Evolutionary conservation across 2,888 invertebrate genomes (phyloP).

Genomic region (Leptarthrus brevirostris): DNA sequence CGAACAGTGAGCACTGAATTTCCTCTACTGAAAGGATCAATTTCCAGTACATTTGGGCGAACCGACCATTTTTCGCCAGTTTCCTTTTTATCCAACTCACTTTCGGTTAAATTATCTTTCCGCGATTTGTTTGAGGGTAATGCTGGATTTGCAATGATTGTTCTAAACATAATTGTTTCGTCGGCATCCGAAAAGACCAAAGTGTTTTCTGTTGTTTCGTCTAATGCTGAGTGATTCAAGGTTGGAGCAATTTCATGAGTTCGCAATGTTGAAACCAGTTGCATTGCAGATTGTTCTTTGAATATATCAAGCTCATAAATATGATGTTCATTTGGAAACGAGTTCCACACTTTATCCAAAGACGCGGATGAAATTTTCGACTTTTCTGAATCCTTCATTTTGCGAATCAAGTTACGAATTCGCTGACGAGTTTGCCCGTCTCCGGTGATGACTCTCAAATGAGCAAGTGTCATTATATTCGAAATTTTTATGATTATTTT

Average conservation of each 20-base stretch:
- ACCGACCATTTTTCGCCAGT: conserved; percentile 61
- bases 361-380: conserved; percentile 58
- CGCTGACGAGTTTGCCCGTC: conserved; percentile 69
- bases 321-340: conserved; percentile 60
- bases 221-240: conserved; percentile 62
- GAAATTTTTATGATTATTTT: too few relatives aligned
- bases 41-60: conserved; percentile 58
- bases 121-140: conserved; percentile 50
- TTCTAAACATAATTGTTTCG: conserved; percentile 65
- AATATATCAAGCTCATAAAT: conserved; percentile 59
- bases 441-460: conserved; percentile 68
- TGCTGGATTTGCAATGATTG: conserved; percentile 56
- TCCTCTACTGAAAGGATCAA: too few relatives aligned
- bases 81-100: conserved; percentile 54
- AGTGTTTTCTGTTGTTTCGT: conserved; percentile 60
- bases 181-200: conserved; percentile 62
- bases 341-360: conserved; percentile 60
- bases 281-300: conserved; percentile 61
- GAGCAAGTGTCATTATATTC: conserved; percentile 67
- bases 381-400: conserved; percentile 56
- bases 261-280: conserved; percentile 61
- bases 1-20: conserved; percentile 56
- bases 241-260: conserved; percentile 64
- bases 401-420: conserved; percentile 60
- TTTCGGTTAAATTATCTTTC: conserved; percentile 59